These are phyloP conservation scores for Epizoanthus stellaris DNA, from an alignment of 92 coral and sea anemone species.

Conservation along the genomic window DNA sequence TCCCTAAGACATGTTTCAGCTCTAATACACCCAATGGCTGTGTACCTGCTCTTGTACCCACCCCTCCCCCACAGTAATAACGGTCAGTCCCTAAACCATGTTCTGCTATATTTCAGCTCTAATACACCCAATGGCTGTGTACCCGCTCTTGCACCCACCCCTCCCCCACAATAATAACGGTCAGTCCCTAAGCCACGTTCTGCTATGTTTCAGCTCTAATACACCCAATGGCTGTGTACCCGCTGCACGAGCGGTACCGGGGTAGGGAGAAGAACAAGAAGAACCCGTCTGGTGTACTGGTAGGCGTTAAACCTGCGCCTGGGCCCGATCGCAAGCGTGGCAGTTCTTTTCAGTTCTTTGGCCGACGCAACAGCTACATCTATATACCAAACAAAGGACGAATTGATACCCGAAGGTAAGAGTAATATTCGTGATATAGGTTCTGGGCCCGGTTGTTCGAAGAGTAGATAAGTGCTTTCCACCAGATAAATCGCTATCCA, in stretches of 20 bases:
- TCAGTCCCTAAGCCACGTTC: no score
- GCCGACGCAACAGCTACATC: slow-evolving; percentile 20
- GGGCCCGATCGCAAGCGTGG: slow-evolving; percentile 11
- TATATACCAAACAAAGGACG: slow-evolving; percentile 25
- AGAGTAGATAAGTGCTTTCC: no score
- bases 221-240: slow-evolving; percentile 49
- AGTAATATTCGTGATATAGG: background rate
- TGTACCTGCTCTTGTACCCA: no score
- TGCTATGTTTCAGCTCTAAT: slow-evolving; percentile 17
- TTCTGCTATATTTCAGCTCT: background rate
- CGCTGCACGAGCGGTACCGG: slow-evolving; percentile 23
- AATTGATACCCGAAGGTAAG: slow-evolving; percentile 23
- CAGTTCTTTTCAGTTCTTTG: background rate
- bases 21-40: slow-evolving; percentile 7
- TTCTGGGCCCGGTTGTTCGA: no score
- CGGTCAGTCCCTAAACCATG: no score
- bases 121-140: slow-evolving; percentile 18
- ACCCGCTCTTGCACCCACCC: no score
- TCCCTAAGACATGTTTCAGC: background rate
- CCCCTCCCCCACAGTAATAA: no score
- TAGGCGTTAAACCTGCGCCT: background rate
- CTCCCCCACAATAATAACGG: no score
- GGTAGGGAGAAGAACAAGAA: slow-evolving; percentile 49
- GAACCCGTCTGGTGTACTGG: slow-evolving; percentile 16
- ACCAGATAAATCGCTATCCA: no score